phyloP scores from a whole-genome alignment of 2,797 vertebrate genomes.

The Lophius americanus region DNA sequence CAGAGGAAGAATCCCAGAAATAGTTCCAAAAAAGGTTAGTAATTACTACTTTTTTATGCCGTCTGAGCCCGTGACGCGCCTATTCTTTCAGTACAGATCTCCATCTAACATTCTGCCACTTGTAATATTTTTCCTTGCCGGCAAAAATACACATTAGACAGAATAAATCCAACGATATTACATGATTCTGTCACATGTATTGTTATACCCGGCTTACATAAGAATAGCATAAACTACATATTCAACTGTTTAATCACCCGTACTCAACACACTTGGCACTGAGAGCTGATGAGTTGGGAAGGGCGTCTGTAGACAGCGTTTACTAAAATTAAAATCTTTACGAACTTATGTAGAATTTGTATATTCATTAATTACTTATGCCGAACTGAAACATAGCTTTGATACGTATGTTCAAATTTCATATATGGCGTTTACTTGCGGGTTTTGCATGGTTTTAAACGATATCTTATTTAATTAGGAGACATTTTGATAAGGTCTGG shows the following conservation, averaged over 20 bases:
- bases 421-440: rapidly evolving
- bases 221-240: background rate
- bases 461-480: too few species aligned
- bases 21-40: constrained; percentile 64
- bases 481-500: too few species aligned
- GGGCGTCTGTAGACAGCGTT: background rate
- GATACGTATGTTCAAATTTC: rapidly evolving
- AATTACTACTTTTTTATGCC: background rate
- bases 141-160: rapidly evolving
- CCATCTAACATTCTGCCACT: background rate
- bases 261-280: too few species aligned
- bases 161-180: rapidly evolving
- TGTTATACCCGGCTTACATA: background rate
- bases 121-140: rapidly evolving
- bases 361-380: rapidly evolving
- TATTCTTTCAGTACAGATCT: background rate
- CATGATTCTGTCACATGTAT: rapidly evolving
- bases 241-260: background rate
- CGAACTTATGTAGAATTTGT: rapidly evolving
- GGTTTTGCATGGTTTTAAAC: rapidly evolving
- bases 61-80: background rate
- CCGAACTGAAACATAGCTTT: background rate
- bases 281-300: too few species aligned
- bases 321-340: background rate
- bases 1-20: constrained; percentile 58